Evolutionary conservation across 1,140 invertebrate genomes (phyloP).

Genomic region (Drosophila repleta): DNA sequence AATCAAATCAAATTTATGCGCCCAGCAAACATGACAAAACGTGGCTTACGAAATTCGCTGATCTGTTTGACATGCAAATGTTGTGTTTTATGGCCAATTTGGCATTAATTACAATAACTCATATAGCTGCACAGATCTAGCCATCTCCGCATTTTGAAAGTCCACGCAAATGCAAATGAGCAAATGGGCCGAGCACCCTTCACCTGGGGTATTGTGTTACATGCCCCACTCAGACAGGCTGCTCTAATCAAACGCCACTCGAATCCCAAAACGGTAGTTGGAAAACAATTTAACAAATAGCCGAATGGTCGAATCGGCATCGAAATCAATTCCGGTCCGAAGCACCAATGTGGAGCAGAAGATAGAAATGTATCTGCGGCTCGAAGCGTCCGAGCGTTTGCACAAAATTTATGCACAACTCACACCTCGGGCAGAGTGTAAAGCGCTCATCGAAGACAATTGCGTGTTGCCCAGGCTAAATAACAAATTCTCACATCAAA

Average conservation of each 20-base stretch:
- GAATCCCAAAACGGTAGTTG: slow-evolving; percentile 18
- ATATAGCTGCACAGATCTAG: slow-evolving; percentile 30
- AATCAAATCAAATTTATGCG: slow-evolving; percentile 58
- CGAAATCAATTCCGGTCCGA: background rate
- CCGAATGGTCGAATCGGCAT: background rate
- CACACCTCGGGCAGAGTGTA: slow-evolving; percentile 43
- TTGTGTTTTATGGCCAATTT: slow-evolving; percentile 83
- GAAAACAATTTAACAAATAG: slow-evolving; percentile 32
- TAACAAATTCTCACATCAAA: slow-evolving; percentile 84
- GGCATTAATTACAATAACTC: slow-evolving; percentile 78
- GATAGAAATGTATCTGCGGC: slow-evolving; percentile 51
- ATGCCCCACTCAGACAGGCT: background rate
- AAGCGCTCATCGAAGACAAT: slow-evolving; percentile 54
- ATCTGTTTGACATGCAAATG: slow-evolving; percentile 80
- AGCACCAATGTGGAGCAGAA: slow-evolving; percentile 25
- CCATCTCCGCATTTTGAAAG: slow-evolving; percentile 54
- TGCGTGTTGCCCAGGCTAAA: slow-evolving; percentile 72
- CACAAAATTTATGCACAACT: slow-evolving; percentile 69
- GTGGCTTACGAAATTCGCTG: slow-evolving; percentile 46
- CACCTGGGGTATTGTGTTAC: slow-evolving; percentile 46
- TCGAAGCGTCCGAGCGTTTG: slow-evolving; percentile 9
- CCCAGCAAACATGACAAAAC: slow-evolving; percentile 40
- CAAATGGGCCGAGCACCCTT: slow-evolving; percentile 35
- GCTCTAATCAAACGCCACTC: slow-evolving; percentile 1
- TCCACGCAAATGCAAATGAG: slow-evolving; percentile 53